Percentiles rank a stretch among this genome's conserved stretches.
Evolutionary conservation across 1,140 invertebrate species (phyloP).

Genomic region (Brachionus manjavacas): DNA sequence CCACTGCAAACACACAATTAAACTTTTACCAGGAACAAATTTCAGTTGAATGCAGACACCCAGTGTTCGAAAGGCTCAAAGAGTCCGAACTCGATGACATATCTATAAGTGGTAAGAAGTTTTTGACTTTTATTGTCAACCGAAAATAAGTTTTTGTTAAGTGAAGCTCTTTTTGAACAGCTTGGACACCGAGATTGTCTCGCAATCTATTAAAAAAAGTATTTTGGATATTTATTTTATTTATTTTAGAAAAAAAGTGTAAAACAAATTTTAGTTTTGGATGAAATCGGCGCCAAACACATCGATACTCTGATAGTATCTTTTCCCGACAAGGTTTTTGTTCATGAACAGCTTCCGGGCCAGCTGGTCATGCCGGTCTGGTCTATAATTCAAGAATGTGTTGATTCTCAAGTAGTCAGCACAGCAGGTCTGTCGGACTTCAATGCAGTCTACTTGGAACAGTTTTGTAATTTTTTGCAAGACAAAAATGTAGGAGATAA

Average conservation of each 20-base stretch:
- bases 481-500: conserved; percentile 27
- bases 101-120: neutral
- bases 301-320: conserved; percentile 31
- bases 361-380: conserved; percentile 8
- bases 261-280: neutral
- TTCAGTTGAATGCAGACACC: conserved; percentile 6
- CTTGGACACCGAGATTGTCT: neutral
- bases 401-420: neutral
- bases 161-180: conserved; percentile 31
- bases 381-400: neutral
- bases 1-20: neutral
- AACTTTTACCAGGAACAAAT: neutral
- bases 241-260: neutral
- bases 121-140: neutral
- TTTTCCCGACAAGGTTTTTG: conserved; percentile 25
- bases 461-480: conserved; percentile 4
- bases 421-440: conserved; percentile 25
- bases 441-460: conserved; percentile 25
- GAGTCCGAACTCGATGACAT: neutral
- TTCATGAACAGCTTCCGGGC: conserved; percentile 14
- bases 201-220: conserved; percentile 1
- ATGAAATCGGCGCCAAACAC: neutral
- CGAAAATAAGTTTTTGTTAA: neutral
- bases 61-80: neutral
- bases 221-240: too few species aligned